These are phyloP conservation scores for Pectinophora gossypiella DNA, from an alignment of 1,140 invertebrate genomes.

Conservation along the genomic window DNA sequence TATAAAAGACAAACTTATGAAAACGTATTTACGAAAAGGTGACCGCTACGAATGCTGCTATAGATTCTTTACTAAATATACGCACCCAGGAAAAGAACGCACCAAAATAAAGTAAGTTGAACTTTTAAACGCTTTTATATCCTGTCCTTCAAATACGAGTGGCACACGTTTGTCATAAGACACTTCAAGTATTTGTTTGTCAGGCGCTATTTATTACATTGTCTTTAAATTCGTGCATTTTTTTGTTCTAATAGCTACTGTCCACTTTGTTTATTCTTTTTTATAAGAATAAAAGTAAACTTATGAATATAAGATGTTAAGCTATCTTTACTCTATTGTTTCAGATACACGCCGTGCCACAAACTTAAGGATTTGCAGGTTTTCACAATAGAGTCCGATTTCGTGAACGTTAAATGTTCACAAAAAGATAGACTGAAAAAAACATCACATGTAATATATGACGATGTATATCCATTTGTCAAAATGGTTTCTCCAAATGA, in stretches of 20 bases:
- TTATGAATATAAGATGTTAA: no score
- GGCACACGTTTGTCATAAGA: no score
- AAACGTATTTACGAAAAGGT: slow-evolving; percentile 29
- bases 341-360: slow-evolving; percentile 42
- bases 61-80: slow-evolving; percentile 37
- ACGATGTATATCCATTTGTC: slow-evolving; percentile 43
- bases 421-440: slow-evolving; percentile 40
- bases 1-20: slow-evolving; percentile 31
- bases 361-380: slow-evolving; percentile 42
- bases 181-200: no score
- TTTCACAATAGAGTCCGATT: slow-evolving; percentile 60
- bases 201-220: no score
- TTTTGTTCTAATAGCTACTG: no score
- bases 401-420: slow-evolving; percentile 71
- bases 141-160: not conserved
- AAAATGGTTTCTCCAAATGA: slow-evolving; percentile 33
- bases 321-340: no score
- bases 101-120: not conserved
- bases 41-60: slow-evolving; percentile 45
- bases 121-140: not conserved
- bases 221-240: not conserved
- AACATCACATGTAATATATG: slow-evolving; percentile 37
- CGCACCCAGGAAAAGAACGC: not conserved
- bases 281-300: no score
- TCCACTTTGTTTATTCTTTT: no score